Evolutionary conservation across 2,113 vertebrate species (phyloP), one percentile per base, ranked within the genome.

Genomic region (Tragelaphus scriptus): DNA sequence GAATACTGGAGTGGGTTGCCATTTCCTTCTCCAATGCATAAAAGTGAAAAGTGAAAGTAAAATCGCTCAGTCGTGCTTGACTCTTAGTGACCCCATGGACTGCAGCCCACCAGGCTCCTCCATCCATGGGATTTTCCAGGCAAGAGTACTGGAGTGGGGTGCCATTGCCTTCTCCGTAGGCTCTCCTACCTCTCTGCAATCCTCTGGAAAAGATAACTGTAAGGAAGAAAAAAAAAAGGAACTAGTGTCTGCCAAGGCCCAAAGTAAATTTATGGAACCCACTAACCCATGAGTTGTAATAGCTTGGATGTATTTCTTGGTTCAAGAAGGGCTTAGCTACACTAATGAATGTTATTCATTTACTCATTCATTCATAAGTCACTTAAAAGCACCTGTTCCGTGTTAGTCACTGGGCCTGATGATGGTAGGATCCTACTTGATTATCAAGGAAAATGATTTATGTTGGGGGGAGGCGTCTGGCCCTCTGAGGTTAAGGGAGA

Each of bases 291-390:
- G 40, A 85, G 53, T 25, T 68, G 11, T 87, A 82, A 93, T 40
- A 93, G 71, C 94, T 36, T 96, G 90, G 88, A 25, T 77, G n/a
- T 88, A 84, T 92, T 90, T 81, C 86, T 93, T 85, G 56, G 40
- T 93, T 96, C n/a, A 14, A 81, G 85, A 96, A 95, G 40, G 40
- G 59, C 91, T 97, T 81, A 55, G 75, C 59, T 92, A 23, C 49
- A 30, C 90, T 97, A 89, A 81, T 14, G 16, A 90, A 82, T 88
- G 58, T 47, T 92, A 88, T 44, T 92, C 75, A 90, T 47, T 81
- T 88, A 85, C 91, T 96, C 63, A 85, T 88, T 95, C 75, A 95
- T 96, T 95, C 77, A 71, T 55, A 59, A 96, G 94, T 95, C 92
- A 92, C 47, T 65, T 85, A 75, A 88, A 87, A 77, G 32, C 53